A percentile compares a stretch with the other conserved stretches of the same genome.
Conservation (phyloP, 2,113 vertebrate species). For the Paramisgurnus dabryanus region DNA sequence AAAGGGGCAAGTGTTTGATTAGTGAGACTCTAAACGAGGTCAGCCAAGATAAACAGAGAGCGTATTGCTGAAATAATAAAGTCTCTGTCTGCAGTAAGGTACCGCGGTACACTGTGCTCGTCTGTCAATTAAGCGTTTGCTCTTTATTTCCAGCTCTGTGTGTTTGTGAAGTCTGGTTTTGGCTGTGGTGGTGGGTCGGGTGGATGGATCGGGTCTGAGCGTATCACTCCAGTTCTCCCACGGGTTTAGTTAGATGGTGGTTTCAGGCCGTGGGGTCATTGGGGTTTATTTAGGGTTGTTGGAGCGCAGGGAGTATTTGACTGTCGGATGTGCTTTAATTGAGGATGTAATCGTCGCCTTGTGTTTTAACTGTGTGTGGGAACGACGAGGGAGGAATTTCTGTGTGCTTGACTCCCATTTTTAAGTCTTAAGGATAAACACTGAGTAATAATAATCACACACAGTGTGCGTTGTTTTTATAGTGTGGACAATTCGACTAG, state of each 20-base stretch:
- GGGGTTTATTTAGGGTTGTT: slow-evolving; percentile 61
- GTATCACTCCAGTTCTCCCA: slow-evolving; percentile 56
- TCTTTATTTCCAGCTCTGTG: not conserved
- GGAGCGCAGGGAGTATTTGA: slow-evolving; percentile 45
- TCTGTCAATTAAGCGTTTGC: slow-evolving; percentile 50
- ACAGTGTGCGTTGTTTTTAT: not conserved
- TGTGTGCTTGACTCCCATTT: not conserved
- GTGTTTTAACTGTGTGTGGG: not conserved
- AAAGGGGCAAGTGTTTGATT: slow-evolving; percentile 44
- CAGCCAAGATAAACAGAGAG: slow-evolving; percentile 65
- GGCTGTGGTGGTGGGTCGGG: not conserved
- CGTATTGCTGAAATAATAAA: slow-evolving; percentile 64
- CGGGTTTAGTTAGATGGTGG: slow-evolving; percentile 47
- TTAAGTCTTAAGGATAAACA: not conserved
- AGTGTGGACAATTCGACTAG: not conserved
- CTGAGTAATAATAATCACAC: not conserved
- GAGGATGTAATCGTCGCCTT: slow-evolving; percentile 46
- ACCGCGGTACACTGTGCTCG: slow-evolving; percentile 10
- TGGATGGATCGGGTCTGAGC: slow-evolving; percentile 35
- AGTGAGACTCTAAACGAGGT: slow-evolving; percentile 62
- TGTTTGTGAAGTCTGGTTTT: not conserved
- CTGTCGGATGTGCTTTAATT: slow-evolving; percentile 48
- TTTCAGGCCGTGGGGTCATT: slow-evolving; percentile 36
- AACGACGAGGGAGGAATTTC: slow-evolving; percentile 5
- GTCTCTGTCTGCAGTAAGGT: slow-evolving; percentile 40